Evolutionary conservation across 2,797 vertebrate genomes (phyloP), one percentile per base, ranked within the genome.

Genomic region (Parauchenoglanis ngamensis): DNA sequence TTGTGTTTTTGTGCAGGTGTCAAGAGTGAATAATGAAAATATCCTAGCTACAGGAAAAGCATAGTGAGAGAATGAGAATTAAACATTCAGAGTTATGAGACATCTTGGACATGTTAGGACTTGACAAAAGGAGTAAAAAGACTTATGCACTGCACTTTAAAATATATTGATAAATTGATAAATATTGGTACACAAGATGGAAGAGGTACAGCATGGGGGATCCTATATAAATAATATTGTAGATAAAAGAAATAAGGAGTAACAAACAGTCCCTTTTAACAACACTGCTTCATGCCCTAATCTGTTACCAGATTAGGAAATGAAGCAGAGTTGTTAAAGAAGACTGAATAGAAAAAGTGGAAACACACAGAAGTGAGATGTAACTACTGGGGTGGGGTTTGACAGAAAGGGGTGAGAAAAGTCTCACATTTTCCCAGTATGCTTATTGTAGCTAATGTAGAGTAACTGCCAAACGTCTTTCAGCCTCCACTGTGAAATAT

Each of bases 401-500:
- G 70, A 54, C 28, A 83, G 44, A 54, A n/a, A 11, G 44, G 67
- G 59, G 80, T 23, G 57, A 86, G 73, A 87, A 80, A 83, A 65
- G 46, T 81, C 67, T 81, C 35, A 75, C 65, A 35, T 59, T 65
- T 86, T 78, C 61, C 40, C 59, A 77, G 79, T 75, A 21, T 87
- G 81, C 61, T 84, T 89, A 81, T 56, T 68, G 73, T 65, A 63
- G 63, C 75, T 87, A 86, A 86, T 87, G 63, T 86, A 63, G 72
- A 63, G 59, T 76, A 79, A 79, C 86, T 89, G 89, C 87, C 86
- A 89, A 90, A 88, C 49, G 65, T 76, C 75, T 87, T 10, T 65
- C 84, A 86, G 56, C 44, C 77, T 82, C 83, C 57, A 87, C 88
- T 85, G 88, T 90, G 25, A 90, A 91, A 91, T 88, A 91, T 90